A percentile compares a stretch with the other conserved stretches of the same genome.
These are phyloP conservation scores for Balanococcus diminutus DNA, from an alignment of 2,888 invertebrate genomes.

Conservation along the genomic window DNA sequence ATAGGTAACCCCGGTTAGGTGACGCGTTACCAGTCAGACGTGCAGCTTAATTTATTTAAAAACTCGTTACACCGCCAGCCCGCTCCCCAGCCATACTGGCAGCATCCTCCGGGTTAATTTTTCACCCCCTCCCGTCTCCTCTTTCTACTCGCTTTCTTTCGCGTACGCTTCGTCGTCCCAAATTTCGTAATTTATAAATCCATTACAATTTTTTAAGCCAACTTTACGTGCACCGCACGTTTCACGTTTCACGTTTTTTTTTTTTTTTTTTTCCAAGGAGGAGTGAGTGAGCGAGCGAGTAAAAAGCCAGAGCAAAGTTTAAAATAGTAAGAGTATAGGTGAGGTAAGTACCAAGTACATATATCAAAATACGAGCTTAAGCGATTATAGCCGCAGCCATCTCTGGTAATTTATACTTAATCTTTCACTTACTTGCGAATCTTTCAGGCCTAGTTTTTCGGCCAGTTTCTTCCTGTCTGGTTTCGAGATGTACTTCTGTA, in stretches of 20 bases:
- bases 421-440: slow-evolving; percentile 89
- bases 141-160: too few species aligned
- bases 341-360: too few species aligned
- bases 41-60: slow-evolving; percentile 22
- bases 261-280: too few species aligned
- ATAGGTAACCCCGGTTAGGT: slow-evolving; percentile 16
- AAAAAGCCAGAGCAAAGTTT: neutral
- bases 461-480: slow-evolving; percentile 97
- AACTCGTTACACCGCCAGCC: neutral
- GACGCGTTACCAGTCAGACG: slow-evolving; percentile 13
- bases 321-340: neutral
- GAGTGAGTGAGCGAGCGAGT: too few species aligned
- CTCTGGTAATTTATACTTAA: neutral
- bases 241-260: too few species aligned
- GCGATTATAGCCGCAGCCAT: too few species aligned
- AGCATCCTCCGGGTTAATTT: neutral
- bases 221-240: too few species aligned
- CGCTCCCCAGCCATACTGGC: neutral
- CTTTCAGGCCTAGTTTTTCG: slow-evolving; percentile 93
- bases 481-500: slow-evolving; percentile 98
- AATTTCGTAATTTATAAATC: neutral
- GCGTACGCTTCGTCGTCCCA: neutral
- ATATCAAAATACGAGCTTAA: too few species aligned
- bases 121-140: neutral
- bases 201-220: neutral